Percentiles rank a stretch among this genome's conserved stretches.
Evolutionary conservation across 2,888 invertebrate genomes (phyloP).

Genomic region (Drosophila parthenogenetica): DNA sequence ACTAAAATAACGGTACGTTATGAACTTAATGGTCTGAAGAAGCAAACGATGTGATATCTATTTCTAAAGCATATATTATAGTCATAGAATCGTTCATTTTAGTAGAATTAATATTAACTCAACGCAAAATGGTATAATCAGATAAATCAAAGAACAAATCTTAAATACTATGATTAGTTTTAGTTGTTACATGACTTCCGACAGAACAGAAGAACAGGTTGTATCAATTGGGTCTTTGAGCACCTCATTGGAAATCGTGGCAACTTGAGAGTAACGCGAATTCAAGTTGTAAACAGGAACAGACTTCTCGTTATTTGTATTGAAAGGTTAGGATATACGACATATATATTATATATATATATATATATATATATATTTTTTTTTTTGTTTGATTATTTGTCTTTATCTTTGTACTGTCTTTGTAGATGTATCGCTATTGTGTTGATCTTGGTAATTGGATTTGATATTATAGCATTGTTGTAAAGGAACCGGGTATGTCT

Average conservation of each 20-base stretch:
- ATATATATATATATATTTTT: background rate
- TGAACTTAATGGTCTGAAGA: constrained; percentile 38
- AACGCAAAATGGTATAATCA: constrained; percentile 29
- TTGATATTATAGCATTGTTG: constrained; percentile 78
- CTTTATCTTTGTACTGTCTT: constrained; percentile 60
- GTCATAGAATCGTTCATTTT: constrained; percentile 27
- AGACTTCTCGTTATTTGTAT: constrained; percentile 22
- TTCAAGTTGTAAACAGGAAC: constrained; percentile 53
- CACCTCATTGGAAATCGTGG: constrained; percentile 43
- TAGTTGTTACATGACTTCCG: constrained; percentile 26
- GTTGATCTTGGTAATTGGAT: constrained; percentile 65
- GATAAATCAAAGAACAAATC: constrained; percentile 25
- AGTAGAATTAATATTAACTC: constrained; percentile 56
- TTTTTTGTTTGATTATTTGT: constrained; percentile 24
- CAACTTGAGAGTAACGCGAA: constrained; percentile 16
- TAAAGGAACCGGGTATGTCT: constrained; percentile 83
- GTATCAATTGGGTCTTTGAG: constrained; percentile 28
- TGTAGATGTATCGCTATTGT: constrained; percentile 54
- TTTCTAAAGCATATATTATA: constrained; percentile 4
- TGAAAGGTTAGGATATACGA: constrained; percentile 28
- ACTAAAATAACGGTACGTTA: constrained; percentile 11
- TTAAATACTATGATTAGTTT: constrained; percentile 53
- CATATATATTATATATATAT: background rate
- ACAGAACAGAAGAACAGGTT: constrained; percentile 15
- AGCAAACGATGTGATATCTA: constrained; percentile 23